Evolutionary conservation across 2,113 vertebrate genomes (phyloP), one percentile per base, ranked within the genome.

Genomic region (Heterotis niloticus): DNA sequence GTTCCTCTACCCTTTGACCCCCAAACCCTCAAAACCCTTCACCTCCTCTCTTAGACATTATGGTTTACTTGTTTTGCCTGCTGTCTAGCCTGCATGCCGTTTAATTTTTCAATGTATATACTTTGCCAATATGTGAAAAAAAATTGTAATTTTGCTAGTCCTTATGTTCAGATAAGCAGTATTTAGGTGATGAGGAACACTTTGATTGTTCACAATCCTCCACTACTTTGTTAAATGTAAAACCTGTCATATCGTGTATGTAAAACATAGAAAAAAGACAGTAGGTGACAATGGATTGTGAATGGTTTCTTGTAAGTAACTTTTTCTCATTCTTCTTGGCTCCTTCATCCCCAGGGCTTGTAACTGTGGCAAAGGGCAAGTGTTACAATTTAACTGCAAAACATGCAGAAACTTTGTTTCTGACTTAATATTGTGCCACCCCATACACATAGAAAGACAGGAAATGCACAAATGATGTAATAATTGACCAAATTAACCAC

Each of bases 281-380:
- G 84, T 82, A 87, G 91, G 89, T 94, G 91, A 94, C 90, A 92
- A 90, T 94, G 92, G 89, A 94, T 91, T 92, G 92, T 95, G 91
- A 90, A 92, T 94, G 88, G 90, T 93, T 84, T 94, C 88, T 93
- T 90, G 91, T 90, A 89, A 91, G 91, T 94, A 88, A 88, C 89
- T 90, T 78, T 82, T 82, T 86, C 67, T 67, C 75, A 60, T 82
- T 81, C 78, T 84, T 86, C 59, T 54, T 84, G 71, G 79, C 84
- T 80, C 81, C 59, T 13, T 84, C 84, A 80, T 82, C 77, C 26
- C 76, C 24, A 66, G 80, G 80, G 82, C 80, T 86, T 85, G 82
- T 24, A 60, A 83, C 70, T 79, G 78, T 78, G 82, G 64, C 73
- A 64, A 44, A 26, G 54, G 73, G 75, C 65, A 34, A 51, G 44